Conservation (phyloP, 2,888 invertebrate genomes). For the Drosophila stalkeri region DNA sequence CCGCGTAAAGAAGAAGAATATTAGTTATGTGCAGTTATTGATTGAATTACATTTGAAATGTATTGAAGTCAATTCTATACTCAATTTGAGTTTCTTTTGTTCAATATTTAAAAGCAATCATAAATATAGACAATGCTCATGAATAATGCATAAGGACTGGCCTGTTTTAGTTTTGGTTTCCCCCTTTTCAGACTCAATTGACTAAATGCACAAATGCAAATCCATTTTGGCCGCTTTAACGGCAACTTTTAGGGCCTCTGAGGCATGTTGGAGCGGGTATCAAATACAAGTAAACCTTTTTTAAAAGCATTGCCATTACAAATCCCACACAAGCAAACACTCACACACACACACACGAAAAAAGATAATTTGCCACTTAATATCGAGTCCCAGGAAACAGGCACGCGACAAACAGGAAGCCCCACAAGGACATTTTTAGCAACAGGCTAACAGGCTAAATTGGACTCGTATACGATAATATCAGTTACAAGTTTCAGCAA, state of each 20-base stretch:
- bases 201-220: constrained; percentile 53
- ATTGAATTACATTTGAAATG: neutral
- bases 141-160: neutral
- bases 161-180: neutral
- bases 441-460: constrained; percentile 70
- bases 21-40: no score
- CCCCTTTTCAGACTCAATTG: constrained; percentile 48
- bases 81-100: neutral
- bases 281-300: constrained; percentile 72
- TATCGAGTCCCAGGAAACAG: constrained; percentile 39
- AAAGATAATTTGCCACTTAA: constrained; percentile 73
- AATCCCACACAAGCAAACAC: constrained; percentile 28
- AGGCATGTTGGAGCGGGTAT: constrained; percentile 30
- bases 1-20: no score
- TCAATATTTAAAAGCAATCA: neutral
- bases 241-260: constrained; percentile 50
- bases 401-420: constrained; percentile 52
- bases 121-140: constrained; percentile 1
- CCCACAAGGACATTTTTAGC: constrained; percentile 58
- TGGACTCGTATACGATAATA: constrained; percentile 55
- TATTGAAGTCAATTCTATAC: neutral
- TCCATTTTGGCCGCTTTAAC: constrained; percentile 28
- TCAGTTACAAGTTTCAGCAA: constrained; percentile 76
- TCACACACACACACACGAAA: neutral
- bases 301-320: constrained; percentile 32